These are phyloP conservation scores for Sphenodon punctatus DNA, from an alignment of 2,797 vertebrate species.

Conservation along the genomic window DNA sequence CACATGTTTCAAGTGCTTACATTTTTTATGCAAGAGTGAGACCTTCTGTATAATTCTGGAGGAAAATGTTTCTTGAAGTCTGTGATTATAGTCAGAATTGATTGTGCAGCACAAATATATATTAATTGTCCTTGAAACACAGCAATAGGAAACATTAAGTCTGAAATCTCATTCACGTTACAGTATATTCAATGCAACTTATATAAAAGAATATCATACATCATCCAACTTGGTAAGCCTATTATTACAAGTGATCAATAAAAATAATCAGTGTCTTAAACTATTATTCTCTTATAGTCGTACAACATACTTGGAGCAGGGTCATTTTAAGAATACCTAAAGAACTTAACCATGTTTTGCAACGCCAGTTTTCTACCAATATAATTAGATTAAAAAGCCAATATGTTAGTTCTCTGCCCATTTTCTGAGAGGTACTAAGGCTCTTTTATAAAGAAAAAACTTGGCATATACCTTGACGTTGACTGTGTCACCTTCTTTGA, in stretches of 20 bases:
- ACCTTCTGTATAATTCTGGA: not conserved
- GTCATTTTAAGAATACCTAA: not conserved
- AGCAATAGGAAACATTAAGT: not conserved
- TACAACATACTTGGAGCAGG: not conserved
- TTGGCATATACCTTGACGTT: too few relatives aligned
- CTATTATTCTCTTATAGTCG: not conserved
- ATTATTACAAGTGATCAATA: not conserved
- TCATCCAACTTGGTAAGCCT: not conserved
- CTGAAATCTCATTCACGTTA: accelerated
- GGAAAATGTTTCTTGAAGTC: not conserved
- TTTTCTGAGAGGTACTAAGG: accelerated
- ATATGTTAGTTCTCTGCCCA: not conserved
- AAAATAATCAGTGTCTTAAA: not conserved
- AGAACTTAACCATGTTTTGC: not conserved
- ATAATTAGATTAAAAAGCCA: not conserved
- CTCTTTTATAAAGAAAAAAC: too few relatives aligned
- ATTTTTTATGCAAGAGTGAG: not conserved
- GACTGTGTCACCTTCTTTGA: not conserved
- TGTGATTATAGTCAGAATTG: not conserved
- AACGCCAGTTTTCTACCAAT: too few relatives aligned
- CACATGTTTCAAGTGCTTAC: not conserved
- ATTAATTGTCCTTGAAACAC: not conserved
- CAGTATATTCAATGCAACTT: not conserved
- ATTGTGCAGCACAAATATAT: not conserved
- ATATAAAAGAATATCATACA: not conserved